A percentile compares a stretch with the other conserved stretches of the same genome.
These are phyloP conservation scores for Brachionus sp. DNA, from an alignment of 1,140 invertebrate genomes.

Conservation along the genomic window DNA sequence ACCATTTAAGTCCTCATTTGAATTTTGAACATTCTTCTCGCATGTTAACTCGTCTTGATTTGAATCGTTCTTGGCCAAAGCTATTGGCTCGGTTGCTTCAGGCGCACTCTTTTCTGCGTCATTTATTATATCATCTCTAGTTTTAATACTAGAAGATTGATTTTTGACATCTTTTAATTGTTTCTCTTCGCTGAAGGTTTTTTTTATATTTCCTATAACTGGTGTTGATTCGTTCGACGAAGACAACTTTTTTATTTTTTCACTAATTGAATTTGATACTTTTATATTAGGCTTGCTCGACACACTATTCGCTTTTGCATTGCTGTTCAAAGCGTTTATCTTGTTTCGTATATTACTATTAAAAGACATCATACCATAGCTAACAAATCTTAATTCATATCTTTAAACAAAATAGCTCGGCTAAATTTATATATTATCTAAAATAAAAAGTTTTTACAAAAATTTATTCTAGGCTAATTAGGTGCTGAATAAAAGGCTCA, in stretches of 20 bases:
- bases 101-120: background rate
- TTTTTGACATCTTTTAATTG: background rate
- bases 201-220: background rate
- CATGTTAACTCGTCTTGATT: background rate
- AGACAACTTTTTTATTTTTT: conserved; percentile 30
- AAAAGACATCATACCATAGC: conserved; percentile 37
- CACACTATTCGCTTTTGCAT: conserved; percentile 6
- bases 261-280: conserved; percentile 33
- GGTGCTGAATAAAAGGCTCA: background rate
- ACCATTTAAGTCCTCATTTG: background rate
- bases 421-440: background rate
- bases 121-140: background rate
- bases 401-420: background rate
- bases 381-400: conserved; percentile 27
- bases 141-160: conserved; percentile 33
- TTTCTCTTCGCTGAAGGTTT: background rate
- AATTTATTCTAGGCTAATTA: background rate
- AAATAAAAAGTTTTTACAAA: background rate
- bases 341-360: conserved; percentile 33
- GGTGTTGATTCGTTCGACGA: background rate
- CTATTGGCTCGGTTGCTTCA: background rate
- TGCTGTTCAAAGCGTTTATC: conserved; percentile 25
- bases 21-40: background rate
- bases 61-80: background rate
- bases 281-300: background rate